Evolutionary conservation across 2,888 invertebrate species (phyloP), one percentile per base, ranked within the genome.

Genomic region (Epirrhoe alternata): DNA sequence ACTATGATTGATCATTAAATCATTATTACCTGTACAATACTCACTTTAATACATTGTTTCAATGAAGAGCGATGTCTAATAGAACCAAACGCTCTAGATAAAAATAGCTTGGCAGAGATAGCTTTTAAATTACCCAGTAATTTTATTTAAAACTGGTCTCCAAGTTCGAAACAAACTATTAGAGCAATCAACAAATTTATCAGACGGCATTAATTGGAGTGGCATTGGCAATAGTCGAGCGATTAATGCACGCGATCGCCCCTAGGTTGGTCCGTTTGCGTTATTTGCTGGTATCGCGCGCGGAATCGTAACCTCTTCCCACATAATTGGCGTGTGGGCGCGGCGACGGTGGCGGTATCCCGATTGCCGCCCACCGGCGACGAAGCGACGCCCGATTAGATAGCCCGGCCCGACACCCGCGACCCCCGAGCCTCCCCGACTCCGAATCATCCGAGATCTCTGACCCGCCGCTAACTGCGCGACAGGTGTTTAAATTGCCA

Each of bases 281-380:
- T 87, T 88, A 84, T 84, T 85, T 74, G 77, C 82, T 79, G 79
- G 80, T 91, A 90, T 92, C 91, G 81, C 76, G 80, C 82, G 81
- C 74, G 82, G 86, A 83, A 92, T 91, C 92, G 89, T 87, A 87
- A 90, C 88, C 88, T 92, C 92, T 92, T 90, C 91, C 90, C 89
- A 91, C 91, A 90, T 92, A 92, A 93, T 92, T 91, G 92, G 92
- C 89, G 87, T 87, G 91, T 91, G 90, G 92, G 92, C 84, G 90
- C 90, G 86, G 86, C 78, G 76, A 82, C 82, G 83, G 84, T 82
- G 85, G 87, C 83, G 82, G 86, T 87, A 90, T 90, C 90, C 89
- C 85, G 88, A 89, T 90, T 86, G 85, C 86, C 90, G 89, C 91
- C 92, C 90, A 90, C 90, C 89, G 85, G 84, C 87, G 89, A 85